Conservation (phyloP, 1,140 invertebrate species). For the Drosophila nigromelanica region DNA sequence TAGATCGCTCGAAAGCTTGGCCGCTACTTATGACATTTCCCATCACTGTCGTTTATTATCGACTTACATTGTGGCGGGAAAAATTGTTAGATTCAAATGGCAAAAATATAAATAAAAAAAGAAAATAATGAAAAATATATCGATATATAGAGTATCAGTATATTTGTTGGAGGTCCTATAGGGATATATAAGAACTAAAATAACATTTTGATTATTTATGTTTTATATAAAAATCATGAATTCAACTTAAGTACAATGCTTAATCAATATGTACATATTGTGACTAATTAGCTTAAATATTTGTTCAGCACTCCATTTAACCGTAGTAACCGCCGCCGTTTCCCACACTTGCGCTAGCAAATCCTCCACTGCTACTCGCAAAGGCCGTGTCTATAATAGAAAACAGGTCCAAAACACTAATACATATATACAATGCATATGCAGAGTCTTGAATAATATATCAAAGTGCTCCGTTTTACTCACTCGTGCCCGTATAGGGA, state of each 20-base stretch:
- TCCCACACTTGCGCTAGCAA: constrained; percentile 64
- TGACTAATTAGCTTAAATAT: constrained; percentile 30
- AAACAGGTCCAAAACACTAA: constrained; percentile 80
- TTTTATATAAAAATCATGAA: constrained; percentile 12
- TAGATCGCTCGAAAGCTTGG: background rate
- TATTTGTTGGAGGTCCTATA: no score
- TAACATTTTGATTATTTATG: background rate
- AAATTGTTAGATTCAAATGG: background rate
- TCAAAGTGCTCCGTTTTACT: constrained; percentile 35
- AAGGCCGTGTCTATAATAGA: constrained; percentile 71
- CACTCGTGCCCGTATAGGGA: constrained; percentile 70
- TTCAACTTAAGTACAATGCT: constrained; percentile 28
- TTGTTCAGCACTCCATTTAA: constrained; percentile 33
- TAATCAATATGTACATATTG: constrained; percentile 47
- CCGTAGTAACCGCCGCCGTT: constrained; percentile 61
- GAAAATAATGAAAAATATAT: no score
- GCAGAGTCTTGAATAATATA: constrained; percentile 14
- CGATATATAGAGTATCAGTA: no score
- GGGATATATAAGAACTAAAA: no score
- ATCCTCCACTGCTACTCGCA: constrained; percentile 75
- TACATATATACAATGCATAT: constrained; percentile 20
- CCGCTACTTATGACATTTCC: background rate
- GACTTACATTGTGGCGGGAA: background rate
- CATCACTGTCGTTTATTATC: constrained; percentile 18
- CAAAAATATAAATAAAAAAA: no score